Evolutionary conservation across 1,140 invertebrate species (phyloP), one percentile per base, ranked within the genome.

Genomic region (Megalonaias nervosa): DNA sequence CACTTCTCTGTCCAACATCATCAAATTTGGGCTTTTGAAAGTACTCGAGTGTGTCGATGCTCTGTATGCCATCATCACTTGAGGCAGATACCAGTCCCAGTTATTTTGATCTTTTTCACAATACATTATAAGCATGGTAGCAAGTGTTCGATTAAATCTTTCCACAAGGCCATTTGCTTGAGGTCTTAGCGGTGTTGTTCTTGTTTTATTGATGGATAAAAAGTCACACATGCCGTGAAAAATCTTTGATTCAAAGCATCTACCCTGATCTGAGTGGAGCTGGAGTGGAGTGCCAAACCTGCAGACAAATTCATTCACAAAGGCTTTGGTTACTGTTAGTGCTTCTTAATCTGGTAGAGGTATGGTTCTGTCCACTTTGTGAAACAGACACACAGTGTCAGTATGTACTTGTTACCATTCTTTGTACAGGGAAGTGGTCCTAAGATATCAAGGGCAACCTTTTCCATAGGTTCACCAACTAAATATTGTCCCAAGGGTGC

Each of bases 231-330:
- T 59, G 19, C 75, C 71, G 3, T 21, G 23, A 21, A 81, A 73
- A 11, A 84, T 15, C 57, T 75, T n/a, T 1, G 70, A 76, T 56
- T 66, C 60, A 57, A 85, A 82, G 65, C 82, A 67, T 11, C 58
- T 64, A 38, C 89, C 91, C 2, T 73, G 86, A 77, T 91, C 90
- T 0, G 89, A 78, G 17, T 87, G 75, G 0, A 91, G 74, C 48
- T 86, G 79, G 14, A 86, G 55, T 1, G 91, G 91, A 6, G 85
- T 76, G 15, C 91, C 91, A 76, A 85, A 87, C 9, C 85, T 70
- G 65, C 77, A 84, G 26, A 92, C 62, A 21, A 87, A 80, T 16
- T 89, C 71, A 55, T 88, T 67, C 1, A 91, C 80, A n/a, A 91
- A 80, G 1, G 76, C 81, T 38, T 87, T 74, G 13, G 88, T 90